Base-by-base conservation (phyloP, 2,113 vertebrate genomes). In the Passer domesticus region DNA sequence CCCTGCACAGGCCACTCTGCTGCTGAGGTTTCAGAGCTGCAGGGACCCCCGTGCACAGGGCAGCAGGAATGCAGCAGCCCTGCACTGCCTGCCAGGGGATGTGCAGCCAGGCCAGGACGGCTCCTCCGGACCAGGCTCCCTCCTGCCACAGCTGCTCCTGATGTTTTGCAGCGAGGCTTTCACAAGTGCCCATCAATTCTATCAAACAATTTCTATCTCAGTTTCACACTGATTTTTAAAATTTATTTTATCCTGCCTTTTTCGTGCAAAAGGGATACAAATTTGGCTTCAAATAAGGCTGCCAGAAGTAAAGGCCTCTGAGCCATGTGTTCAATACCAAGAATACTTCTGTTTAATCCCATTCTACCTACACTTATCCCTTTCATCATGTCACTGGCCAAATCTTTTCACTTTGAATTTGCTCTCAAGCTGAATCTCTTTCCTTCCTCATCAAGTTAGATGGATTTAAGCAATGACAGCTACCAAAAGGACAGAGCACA, bases 341-440 rank as follows among this genome's bases (percentile, higher is more conserved):
- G 91, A 94, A 75, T 15, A 53, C 70, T 82, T 31, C 58, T 69
- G 49, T 73, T 82, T 79, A 92, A 94, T 85, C 87, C 74, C 66
- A 19, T 66, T 83, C 73, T 84, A 73, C 94, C 92, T 68, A 79
- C 53, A 52, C 52, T 89, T 60, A 50, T 14, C 52, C 68, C 56
- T 87, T 89, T 66, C 87, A 76, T 60, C 77, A 56, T 46, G 81
- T 28, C 49, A 49, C 87, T 85, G 81, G 66, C 67, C 83, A 55
- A 82, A 89, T 79, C 94, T 85, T 82, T 87, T 72, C 87, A 85
- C 81, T 91, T 73, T 64, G 83, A 80, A 63, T 90, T 92, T 81
- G 62, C 62, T 91, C 81, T 91, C 66, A 58, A 24, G 73, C n/a
- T n/a, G 66, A 82, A 91, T 49, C 74, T 72, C 59, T 74, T 89